Evolutionary conservation across 2,113 vertebrate genomes (phyloP).

Genomic region (Oceanodroma tethys): DNA sequence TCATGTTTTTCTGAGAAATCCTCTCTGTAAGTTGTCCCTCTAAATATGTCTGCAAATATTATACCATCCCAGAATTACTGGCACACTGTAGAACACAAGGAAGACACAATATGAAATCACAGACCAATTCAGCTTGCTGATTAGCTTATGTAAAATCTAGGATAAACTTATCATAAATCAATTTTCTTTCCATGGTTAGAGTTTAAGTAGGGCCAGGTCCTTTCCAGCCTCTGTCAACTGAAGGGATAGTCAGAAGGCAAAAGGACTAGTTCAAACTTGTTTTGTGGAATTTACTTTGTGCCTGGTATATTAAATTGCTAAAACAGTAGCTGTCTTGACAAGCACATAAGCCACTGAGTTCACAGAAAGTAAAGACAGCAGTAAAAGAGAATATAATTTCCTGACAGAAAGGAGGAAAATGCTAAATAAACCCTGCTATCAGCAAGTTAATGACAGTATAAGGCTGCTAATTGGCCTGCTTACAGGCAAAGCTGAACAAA

Average conservation of each 20-base stretch:
- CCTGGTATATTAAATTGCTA: neutral
- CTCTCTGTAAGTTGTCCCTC: neutral
- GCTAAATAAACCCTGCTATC: neutral
- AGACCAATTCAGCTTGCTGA: neutral
- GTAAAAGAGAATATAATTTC: neutral
- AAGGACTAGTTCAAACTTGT: neutral
- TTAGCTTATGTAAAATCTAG: neutral
- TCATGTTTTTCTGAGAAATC: neutral
- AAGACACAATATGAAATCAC: neutral
- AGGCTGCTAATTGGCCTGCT: neutral
- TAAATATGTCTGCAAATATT: neutral
- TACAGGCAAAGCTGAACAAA: neutral
- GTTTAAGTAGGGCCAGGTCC: neutral
- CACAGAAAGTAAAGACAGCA: neutral
- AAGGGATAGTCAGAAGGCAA: neutral
- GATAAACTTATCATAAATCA: neutral
- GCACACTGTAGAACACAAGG: neutral
- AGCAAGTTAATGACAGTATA: neutral
- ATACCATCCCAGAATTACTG: neutral
- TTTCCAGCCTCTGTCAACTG: neutral
- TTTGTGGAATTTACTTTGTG: neutral
- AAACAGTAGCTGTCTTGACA: neutral
- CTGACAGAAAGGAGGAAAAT: neutral
- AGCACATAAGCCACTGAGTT: neutral
- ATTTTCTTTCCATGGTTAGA: neutral